Conservation (phyloP, 2,888 invertebrate species). For the Brenthis ino region DNA sequence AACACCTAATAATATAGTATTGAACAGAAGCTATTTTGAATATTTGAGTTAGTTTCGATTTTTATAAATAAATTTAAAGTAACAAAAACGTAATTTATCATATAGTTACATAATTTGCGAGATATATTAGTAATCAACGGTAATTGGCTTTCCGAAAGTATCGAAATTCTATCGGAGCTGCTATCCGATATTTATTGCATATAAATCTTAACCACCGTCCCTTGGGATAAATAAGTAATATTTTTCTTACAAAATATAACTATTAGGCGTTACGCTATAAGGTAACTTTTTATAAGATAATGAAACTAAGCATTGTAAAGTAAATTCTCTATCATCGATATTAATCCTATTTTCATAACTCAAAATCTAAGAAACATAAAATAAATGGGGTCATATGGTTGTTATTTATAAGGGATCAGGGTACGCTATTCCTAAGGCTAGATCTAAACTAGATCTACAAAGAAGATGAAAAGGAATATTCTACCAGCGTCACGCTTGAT, state of each 20-base stretch:
- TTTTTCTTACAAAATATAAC: constrained; percentile 44
- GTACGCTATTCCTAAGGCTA: constrained; percentile 71
- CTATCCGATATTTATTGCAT: constrained; percentile 52
- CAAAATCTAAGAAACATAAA: constrained; percentile 32
- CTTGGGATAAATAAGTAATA: constrained; percentile 47
- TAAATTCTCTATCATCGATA: constrained; percentile 19
- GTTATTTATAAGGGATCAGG: constrained; percentile 45
- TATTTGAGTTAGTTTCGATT: constrained; percentile 25
- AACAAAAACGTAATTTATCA: constrained; percentile 7
- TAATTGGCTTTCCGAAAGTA: constrained; percentile 52
- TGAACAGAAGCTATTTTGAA: background rate
- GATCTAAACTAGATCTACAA: constrained; percentile 75
- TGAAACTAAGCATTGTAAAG: constrained; percentile 25
- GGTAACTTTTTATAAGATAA: constrained; percentile 59
- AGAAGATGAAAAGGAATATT: constrained; percentile 81
- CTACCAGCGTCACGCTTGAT: constrained; percentile 82
- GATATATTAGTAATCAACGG: constrained; percentile 42
- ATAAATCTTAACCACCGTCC: constrained; percentile 55
- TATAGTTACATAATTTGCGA: constrained; percentile 26
- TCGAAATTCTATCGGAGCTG: constrained; percentile 56
- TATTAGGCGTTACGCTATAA: constrained; percentile 60
- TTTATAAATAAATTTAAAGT: constrained; percentile 2
- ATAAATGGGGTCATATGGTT: constrained; percentile 36
- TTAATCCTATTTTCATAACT: constrained; percentile 23
- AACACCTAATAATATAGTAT: too few relatives aligned